Percentiles rank a stretch among this genome's conserved stretches.
These are phyloP conservation scores for Danio tinwini DNA, from an alignment of 2,797 vertebrate species.

Conservation along the genomic window DNA sequence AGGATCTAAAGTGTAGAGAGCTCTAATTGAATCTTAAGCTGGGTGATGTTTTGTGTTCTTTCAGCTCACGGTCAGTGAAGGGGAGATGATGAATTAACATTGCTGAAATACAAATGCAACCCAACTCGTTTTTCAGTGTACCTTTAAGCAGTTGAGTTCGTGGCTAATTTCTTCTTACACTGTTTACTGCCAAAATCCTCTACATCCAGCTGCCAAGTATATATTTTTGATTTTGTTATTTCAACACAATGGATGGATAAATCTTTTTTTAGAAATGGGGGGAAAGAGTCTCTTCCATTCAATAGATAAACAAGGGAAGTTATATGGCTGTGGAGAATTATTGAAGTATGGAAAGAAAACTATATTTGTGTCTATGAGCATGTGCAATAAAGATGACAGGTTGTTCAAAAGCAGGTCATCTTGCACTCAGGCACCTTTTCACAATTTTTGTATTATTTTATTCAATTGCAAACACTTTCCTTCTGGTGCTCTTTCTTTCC, in stretches of 20 bases:
- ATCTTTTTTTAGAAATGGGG: not conserved
- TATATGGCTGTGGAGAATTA: conserved; percentile 13
- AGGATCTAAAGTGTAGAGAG: conserved; percentile 7
- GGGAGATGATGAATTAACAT: conserved; percentile 30
- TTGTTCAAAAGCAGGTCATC: conserved; percentile 38
- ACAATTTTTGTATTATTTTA: not conserved
- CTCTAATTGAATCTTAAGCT: conserved; percentile 23
- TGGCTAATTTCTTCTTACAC: not conserved
- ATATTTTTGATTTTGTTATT: conserved; percentile 18
- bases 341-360: conserved; percentile 5
- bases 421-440: conserved; percentile 26
- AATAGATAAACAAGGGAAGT: conserved; percentile 18
- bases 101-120: conserved; percentile 15
- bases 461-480: conserved; percentile 14
- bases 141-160: not conserved
- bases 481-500: not conserved
- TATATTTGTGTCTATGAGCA: not conserved
- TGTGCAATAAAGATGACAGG: not conserved
- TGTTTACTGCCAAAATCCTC: conserved; percentile 13
- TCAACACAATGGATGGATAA: not conserved
- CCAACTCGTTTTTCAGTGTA: conserved; percentile 6
- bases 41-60: conserved; percentile 16
- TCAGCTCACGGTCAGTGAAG: not conserved
- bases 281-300: conserved; percentile 11
- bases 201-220: not conserved